Base-by-base conservation (phyloP, 2,888 invertebrate genomes). In the Ormyrus thymus region DNA sequence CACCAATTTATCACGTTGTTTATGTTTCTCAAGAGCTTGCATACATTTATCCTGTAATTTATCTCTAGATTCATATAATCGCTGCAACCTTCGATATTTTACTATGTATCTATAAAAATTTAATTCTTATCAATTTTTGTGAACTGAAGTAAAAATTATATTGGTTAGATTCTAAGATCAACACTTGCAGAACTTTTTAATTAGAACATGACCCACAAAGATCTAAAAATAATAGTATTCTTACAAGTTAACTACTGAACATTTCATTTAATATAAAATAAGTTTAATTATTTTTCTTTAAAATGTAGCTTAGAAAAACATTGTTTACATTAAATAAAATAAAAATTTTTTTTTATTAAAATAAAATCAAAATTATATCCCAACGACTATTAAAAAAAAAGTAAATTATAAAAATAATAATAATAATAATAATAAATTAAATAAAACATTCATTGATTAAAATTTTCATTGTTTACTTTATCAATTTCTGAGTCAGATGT, bases 31-130 rank as follows among this genome's bases (percentile, higher is more conserved):
- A 56, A 94, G 90, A 58, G 91, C 89, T 78, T 91, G 91, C 74
- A 89, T 89, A 86, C 93, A 94, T 82, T 91, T 91, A 81, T 92
- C 92, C 86, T 93, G 92, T 61, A 92, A 89, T 65, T 90, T 90
- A 82, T 91, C 91, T 81, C 92, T 90, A 65, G 91, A 92, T 71
- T 92, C 91, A 87, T 93, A 92, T 81, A 94, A 88, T 83, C 92
- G 92, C 83, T 92, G 88, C 78, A 94, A 91, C 83, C 92, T 91
- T 84, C 92, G 90, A 85, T 94, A 93, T 85, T 93, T 93, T 84
- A 94, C 94, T 48, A 92, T 91, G 87, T 93, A 93, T 83, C 94
- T 94, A 83, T 69, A 91, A 90, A 66, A 80, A 61, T 61, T 45
- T 29, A 29, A 29, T 58, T 7, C 7, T 50, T 29, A 66, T 66